phyloP scores from a whole-genome alignment of 2,113 vertebrate genomes.

The Labeo rohita region DNA sequence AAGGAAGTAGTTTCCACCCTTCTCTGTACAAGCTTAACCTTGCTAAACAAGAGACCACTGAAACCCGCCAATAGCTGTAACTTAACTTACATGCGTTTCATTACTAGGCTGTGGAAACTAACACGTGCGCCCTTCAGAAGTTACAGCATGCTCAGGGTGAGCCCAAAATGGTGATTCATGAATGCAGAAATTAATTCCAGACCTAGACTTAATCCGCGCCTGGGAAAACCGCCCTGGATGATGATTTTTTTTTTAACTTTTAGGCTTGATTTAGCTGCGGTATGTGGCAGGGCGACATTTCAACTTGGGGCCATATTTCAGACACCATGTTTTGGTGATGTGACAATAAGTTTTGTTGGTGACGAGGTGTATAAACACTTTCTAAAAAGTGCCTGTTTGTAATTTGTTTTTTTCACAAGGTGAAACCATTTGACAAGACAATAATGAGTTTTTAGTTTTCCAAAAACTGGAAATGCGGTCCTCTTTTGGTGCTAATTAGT shows the following conservation, averaged over 20 bases:
- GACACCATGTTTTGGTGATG: conserved; percentile 2
- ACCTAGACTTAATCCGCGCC: background rate
- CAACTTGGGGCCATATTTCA: background rate
- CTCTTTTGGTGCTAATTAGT: background rate
- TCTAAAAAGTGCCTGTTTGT: background rate
- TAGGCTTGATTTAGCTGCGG: background rate
- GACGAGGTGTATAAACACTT: background rate
- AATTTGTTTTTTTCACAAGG: background rate
- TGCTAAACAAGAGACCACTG: conserved; percentile 48
- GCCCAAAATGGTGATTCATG: background rate
- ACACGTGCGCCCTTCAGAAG: background rate
- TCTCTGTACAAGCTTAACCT: conserved; percentile 36
- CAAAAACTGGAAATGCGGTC: background rate
- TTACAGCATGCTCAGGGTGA: background rate
- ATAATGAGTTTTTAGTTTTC: background rate
- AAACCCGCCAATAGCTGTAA: conserved; percentile 33
- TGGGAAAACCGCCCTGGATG: conserved; percentile 5
- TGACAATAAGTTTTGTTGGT: background rate
- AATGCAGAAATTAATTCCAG: conserved; percentile 7
- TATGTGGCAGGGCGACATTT: background rate
- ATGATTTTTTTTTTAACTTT: background rate
- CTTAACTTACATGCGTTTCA: conserved; percentile 22
- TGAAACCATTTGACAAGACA: background rate
- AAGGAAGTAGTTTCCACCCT: conserved; percentile 52
- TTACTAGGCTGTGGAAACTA: conserved; percentile 21